Evolutionary conservation across 2,888 invertebrate genomes (phyloP).

Genomic region (Epirrhoe tristata): DNA sequence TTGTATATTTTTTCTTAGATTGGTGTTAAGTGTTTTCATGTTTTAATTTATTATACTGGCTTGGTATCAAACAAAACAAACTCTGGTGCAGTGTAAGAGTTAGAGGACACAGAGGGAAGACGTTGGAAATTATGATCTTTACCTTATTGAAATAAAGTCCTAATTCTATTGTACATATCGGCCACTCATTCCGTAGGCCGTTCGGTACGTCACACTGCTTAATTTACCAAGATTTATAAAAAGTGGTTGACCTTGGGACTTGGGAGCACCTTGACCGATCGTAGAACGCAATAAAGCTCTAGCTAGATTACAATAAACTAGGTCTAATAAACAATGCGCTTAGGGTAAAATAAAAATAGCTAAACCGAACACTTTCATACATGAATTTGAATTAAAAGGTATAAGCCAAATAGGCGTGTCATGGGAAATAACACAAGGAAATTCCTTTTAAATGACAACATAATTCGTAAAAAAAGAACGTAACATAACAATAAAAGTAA

Average conservation of each 20-base stretch:
- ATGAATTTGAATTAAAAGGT: too few species aligned
- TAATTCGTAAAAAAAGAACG: too few species aligned
- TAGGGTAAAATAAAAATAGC: too few species aligned
- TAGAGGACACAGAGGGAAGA: background rate
- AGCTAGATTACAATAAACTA: background rate
- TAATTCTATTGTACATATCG: background rate
- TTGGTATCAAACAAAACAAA: too few species aligned
- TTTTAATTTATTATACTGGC: background rate
- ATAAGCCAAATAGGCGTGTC: too few species aligned
- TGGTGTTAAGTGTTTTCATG: too few species aligned
- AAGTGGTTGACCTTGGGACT: constrained; percentile 52
- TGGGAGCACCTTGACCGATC: constrained; percentile 57
- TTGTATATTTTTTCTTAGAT: too few species aligned
- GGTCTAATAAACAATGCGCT: background rate
- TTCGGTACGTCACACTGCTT: constrained; percentile 14
- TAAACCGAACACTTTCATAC: too few species aligned
- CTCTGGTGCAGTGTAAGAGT: background rate
- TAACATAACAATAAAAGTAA: too few species aligned
- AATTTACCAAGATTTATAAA: constrained; percentile 29
- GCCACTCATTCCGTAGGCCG: constrained; percentile 4
- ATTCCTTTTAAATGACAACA: too few species aligned
- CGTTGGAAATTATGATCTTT: background rate
- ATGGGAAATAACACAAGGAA: too few species aligned
- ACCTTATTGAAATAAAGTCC: background rate
- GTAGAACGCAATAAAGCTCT: background rate